phyloP scores from a whole-genome alignment of 2,797 vertebrate species.

The Benthosema pterotum region DNA sequence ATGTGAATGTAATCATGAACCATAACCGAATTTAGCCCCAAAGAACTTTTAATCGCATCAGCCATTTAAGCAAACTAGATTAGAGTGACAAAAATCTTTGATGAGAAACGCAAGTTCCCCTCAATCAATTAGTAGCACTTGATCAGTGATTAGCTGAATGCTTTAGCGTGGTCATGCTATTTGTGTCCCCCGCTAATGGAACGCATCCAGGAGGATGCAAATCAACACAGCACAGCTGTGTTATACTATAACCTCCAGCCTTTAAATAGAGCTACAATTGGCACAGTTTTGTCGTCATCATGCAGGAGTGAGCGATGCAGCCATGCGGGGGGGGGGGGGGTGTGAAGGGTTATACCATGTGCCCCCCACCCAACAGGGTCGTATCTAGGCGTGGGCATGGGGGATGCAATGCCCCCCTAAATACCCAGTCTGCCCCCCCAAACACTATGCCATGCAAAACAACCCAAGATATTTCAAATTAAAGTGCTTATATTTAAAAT shows the following conservation, averaged over 20 bases:
- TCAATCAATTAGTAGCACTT: conserved; percentile 63
- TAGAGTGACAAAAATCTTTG: conserved; percentile 67
- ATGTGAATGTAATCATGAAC: conserved; percentile 74
- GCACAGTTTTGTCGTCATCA: conserved; percentile 41
- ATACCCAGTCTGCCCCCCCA: too few species aligned
- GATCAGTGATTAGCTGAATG: conserved; percentile 64
- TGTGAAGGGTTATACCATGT: conserved; percentile 25
- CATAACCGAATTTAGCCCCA: conserved; percentile 68
- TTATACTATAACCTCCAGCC: conserved; percentile 1
- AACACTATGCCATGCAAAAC: too few species aligned
- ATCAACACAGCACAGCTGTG: conserved; percentile 26
- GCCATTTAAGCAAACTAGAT: conserved; percentile 76
- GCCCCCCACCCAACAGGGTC: conserved; percentile 17
- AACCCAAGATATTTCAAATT: too few species aligned
- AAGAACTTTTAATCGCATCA: conserved; percentile 75
- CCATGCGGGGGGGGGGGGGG: conserved; percentile 23
- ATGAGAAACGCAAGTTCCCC: conserved; percentile 58
- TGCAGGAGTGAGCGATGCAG: conserved; percentile 33
- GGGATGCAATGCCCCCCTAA: too few species aligned
- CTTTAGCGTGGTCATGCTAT: conserved; percentile 40
- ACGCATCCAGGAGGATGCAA: conserved; percentile 24
- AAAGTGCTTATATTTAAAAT: too few species aligned
- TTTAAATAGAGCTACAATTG: conserved; percentile 31
- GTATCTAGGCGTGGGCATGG: too few species aligned
- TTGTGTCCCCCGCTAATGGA: conserved; percentile 30